phyloP scores from a whole-genome alignment of 2,888 invertebrate genomes.

The Coelopa pilipes region DNA sequence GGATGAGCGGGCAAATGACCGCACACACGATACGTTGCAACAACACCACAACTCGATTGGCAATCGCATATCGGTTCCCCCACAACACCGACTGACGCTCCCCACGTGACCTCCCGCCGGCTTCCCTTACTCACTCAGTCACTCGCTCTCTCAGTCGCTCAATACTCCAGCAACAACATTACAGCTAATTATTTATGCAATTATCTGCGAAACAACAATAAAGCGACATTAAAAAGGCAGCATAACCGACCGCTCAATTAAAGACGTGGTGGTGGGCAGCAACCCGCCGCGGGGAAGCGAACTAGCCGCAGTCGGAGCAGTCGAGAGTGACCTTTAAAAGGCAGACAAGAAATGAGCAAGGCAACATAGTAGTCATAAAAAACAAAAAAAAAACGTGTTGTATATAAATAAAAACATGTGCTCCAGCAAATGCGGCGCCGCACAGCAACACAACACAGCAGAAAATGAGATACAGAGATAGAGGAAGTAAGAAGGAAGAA shows the following conservation, averaged over 20 bases:
- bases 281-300: too few species aligned
- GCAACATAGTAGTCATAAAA: background rate
- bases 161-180: background rate
- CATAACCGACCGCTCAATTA: too few species aligned
- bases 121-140: too few species aligned
- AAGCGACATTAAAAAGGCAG: too few species aligned
- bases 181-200: slow-evolving; percentile 18
- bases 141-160: too few species aligned
- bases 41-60: too few species aligned
- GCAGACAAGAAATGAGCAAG: slow-evolving; percentile 1
- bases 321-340: background rate
- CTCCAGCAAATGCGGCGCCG: background rate
- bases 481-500: background rate
- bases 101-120: background rate
- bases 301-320: too few species aligned
- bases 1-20: too few species aligned
- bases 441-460: background rate
- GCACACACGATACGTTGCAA: too few species aligned
- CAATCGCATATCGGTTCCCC: too few species aligned
- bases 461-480: background rate
- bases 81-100: too few species aligned
- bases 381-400: background rate
- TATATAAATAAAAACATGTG: background rate
- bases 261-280: too few species aligned
- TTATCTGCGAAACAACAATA: background rate